phyloP scores from a whole-genome alignment of 2,888 invertebrate genomes.

The Timema cristinae region DNA sequence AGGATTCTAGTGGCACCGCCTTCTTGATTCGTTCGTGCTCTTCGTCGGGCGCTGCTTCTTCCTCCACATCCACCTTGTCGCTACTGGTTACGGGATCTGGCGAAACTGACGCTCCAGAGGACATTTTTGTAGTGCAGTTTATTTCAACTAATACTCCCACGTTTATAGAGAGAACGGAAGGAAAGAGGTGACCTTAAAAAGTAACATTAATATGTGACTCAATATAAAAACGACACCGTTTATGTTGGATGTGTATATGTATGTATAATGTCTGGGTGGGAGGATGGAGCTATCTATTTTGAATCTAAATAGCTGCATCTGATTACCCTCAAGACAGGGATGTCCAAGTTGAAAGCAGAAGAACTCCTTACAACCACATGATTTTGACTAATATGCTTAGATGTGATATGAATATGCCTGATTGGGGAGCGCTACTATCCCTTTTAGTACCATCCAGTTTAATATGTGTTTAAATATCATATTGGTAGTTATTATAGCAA shows the following conservation, averaged over 20 bases:
- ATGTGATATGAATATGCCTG: too few species aligned
- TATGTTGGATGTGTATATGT: conserved; percentile 1
- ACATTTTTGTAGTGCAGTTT: conserved; percentile 24
- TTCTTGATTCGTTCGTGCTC: background rate
- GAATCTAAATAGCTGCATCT: conserved; percentile 10
- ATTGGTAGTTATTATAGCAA: too few species aligned
- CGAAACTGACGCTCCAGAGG: conserved; percentile 19
- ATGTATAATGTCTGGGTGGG: conserved; percentile 6
- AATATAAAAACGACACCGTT: background rate
- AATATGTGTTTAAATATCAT: too few species aligned
- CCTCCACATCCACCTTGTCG: conserved; percentile 10
- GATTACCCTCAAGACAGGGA: conserved; percentile 4
- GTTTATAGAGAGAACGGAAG: conserved; percentile 19
- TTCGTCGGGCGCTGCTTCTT: background rate
- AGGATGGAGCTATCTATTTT: background rate
- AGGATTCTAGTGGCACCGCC: background rate
- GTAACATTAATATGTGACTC: conserved; percentile 13
- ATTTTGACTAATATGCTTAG: too few species aligned
- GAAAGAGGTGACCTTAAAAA: conserved; percentile 18
- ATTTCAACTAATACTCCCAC: conserved; percentile 19
- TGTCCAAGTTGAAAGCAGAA: background rate
- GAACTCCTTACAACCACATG: too few species aligned
- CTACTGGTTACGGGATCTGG: conserved; percentile 11
- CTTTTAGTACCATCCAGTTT: too few species aligned
- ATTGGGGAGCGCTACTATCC: too few species aligned